Base-by-base conservation (phyloP, 1,140 invertebrate genomes). In the Mactra quadrangularis region DNA sequence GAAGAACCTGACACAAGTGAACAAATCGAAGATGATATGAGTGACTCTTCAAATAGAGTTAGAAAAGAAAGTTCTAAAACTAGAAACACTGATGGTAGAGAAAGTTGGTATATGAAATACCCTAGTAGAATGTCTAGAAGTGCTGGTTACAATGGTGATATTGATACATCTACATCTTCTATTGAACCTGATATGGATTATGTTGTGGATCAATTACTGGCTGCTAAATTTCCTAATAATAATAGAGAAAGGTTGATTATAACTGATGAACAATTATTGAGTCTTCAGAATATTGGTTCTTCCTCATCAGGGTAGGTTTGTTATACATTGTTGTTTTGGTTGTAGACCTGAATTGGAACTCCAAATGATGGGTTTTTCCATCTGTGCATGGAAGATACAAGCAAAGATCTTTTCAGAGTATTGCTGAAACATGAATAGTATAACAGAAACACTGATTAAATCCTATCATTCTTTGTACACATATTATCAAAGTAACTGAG, bases 271-370 rank as follows among this genome's bases (percentile, higher is more conserved):
- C 77, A 81, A 45, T 53, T 81, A 22, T 29, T 33, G 0, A 71
- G 64, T 50, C 45, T 81, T n/a, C 77, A 81, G 19, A 29, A 55
- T 71, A 35, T 81, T 47, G 64, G 62, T 29, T 81, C 77, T 11
- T 81, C 77, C 31, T 81, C 77, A 11, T 81, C 77, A 53, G 77
- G 77, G 77, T 81, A 81, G 64, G 77, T 81, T 47, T 60, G 17
- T 22, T 3, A 53, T n/a, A n/a, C n/a, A n/a, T n/a, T n/a, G n/a
- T n/a, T n/a, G n/a, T n/a, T n/a, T n/a, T n/a, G n/a, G n/a, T n/a
- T n/a, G n/a, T n/a, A n/a, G n/a, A n/a, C n/a, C n/a, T n/a, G n/a
- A n/a, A n/a, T n/a, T n/a, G n/a, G n/a, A n/a, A n/a, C n/a, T n/a
- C n/a, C n/a, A n/a, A n/a, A n/a, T n/a, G n/a, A n/a, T n/a, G n/a